Base-by-base conservation (phyloP, 2,113 vertebrate species). In the Lasiurus cinereus region DNA sequence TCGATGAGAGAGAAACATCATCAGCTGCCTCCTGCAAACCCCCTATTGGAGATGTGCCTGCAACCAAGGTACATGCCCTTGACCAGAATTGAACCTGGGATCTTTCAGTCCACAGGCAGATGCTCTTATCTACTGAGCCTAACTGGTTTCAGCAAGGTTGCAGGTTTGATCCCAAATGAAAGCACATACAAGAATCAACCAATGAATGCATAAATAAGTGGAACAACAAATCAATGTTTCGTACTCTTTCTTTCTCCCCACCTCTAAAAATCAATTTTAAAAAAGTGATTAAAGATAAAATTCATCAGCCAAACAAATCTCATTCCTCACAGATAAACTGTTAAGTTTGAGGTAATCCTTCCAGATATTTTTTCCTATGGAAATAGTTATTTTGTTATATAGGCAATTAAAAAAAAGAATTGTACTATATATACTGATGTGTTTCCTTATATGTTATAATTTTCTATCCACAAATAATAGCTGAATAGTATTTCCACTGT, bases 381-480 rank as follows among this genome's bases (percentile, higher is more conserved):
- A 83, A 94, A 84, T 27, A 46, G 8, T 62, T 85, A 84, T 83
- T 69, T 86, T 67, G 46, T 59, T 48, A 94, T 1, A 76, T 14
- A 64, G 31, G n/a, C 46, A 88, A 83, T 62, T 70, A 16, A 46
- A 73, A 73, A 83, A 54, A 66, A 74, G 33, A 70, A 92, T 11
- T 82, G 3, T 27, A 31, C 11, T 46, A 74, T 14, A 74, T 12
- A 93, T n/a, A 84, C 5, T 79, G 3, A 56, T 56, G 16, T 74
- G 15, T 64, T 29, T 64, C 12, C 16, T 87, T 69, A 83, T 31
- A 52, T 54, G 29, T 59, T 87, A 89, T 19, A 88, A 90, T 27
- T 89, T 89, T 46, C 74, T 66, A 79, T 48, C 36, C 62, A 84
- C 48, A 95, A 86, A 69, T 88, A 92, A 66, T 14, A 95, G 21